Conservation (phyloP, 1,140 invertebrate genomes). For the Lordiphosa stackelbergi region DNA sequence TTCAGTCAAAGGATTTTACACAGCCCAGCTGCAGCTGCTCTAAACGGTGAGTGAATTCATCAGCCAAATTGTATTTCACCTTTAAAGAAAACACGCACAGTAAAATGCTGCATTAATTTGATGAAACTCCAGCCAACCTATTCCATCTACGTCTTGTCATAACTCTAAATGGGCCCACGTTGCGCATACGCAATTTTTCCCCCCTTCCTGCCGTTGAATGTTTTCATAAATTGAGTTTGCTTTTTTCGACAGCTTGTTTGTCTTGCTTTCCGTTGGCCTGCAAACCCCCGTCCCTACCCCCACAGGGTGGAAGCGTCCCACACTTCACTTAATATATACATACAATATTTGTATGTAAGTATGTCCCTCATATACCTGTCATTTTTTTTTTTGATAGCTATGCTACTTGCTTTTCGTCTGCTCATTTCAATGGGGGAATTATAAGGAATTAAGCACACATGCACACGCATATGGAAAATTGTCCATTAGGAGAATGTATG, state of each 20-base stretch:
- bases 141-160: slow-evolving; percentile 11
- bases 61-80: slow-evolving; percentile 18
- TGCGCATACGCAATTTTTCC: slow-evolving; percentile 62
- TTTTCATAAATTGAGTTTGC: slow-evolving; percentile 72
- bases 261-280: background rate
- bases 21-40: slow-evolving; percentile 26
- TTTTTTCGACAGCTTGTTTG: slow-evolving; percentile 58
- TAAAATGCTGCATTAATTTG: background rate
- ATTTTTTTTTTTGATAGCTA: slow-evolving; percentile 11
- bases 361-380: slow-evolving; percentile 18
- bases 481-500: slow-evolving; percentile 6
- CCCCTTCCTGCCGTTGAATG: slow-evolving; percentile 12
- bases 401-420: slow-evolving; percentile 26
- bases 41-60: slow-evolving; percentile 44
- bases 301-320: background rate
- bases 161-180: slow-evolving; percentile 42
- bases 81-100: background rate
- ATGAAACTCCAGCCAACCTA: background rate
- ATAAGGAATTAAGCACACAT: slow-evolving; percentile 51
- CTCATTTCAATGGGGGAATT: slow-evolving; percentile 44
- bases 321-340: slow-evolving; percentile 26
- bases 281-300: background rate
- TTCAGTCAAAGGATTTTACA: slow-evolving; percentile 42
- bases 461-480: background rate
- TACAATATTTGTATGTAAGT: slow-evolving; percentile 7